phyloP scores from a whole-genome alignment of 1,140 invertebrate species.

The Trinorchestia longiramus region DNA sequence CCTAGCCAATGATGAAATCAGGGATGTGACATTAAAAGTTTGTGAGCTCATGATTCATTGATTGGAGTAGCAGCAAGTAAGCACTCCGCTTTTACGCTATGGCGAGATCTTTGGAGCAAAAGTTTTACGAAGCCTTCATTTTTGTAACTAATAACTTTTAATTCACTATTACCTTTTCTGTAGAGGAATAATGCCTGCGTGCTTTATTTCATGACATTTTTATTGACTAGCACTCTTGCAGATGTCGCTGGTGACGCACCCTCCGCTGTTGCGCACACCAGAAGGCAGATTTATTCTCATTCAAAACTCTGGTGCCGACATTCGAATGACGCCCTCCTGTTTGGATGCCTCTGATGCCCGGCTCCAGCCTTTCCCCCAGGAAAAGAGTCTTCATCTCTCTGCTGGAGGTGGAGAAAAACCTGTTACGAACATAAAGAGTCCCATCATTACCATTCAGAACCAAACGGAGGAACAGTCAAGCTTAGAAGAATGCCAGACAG shows the following conservation, averaged over 20 bases:
- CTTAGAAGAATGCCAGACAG: background rate
- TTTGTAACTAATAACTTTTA: too few relatives aligned
- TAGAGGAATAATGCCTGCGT: background rate
- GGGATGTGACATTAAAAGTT: too few relatives aligned
- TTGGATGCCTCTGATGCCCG: too few relatives aligned
- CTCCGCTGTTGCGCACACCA: background rate
- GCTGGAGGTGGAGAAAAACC: background rate
- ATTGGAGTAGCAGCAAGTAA: too few relatives aligned
- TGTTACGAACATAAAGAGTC: background rate
- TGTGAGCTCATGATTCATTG: too few relatives aligned
- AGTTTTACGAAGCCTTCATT: too few relatives aligned
- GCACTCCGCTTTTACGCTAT: too few relatives aligned
- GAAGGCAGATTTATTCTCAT: slow-evolving; percentile 8
- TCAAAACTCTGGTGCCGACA: background rate
- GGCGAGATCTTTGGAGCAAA: too few relatives aligned
- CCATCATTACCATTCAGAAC: too few relatives aligned
- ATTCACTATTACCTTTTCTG: background rate
- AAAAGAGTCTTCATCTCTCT: background rate
- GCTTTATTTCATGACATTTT: background rate
- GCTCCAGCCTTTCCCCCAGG: too few relatives aligned
- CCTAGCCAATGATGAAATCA: too few relatives aligned
- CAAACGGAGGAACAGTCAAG: background rate
- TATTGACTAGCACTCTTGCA: background rate
- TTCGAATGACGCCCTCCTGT: background rate
- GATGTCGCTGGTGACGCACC: background rate